Evolutionary conservation across 92 coral and sea anemone species (phyloP).

Genomic region (Paramuricea clavata): DNA sequence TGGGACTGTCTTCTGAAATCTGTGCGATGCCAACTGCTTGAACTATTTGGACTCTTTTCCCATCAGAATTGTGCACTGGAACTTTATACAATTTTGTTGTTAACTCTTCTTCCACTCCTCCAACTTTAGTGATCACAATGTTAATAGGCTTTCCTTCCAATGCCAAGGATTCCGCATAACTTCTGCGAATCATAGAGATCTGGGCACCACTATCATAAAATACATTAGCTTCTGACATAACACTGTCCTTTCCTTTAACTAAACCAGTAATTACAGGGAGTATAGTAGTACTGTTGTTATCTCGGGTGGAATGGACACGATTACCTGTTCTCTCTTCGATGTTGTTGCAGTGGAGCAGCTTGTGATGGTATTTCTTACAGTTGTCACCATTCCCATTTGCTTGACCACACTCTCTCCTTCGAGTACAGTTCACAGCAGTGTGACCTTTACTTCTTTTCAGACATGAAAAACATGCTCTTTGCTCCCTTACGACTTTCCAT

Average conservation of each 20-base stretch:
- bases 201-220: conserved; percentile 70
- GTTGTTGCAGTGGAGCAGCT: conserved; percentile 33
- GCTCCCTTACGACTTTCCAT: conserved; percentile 64
- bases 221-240: conserved; percentile 31
- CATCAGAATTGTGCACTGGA: conserved; percentile 4
- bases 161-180: conserved; percentile 34
- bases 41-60: conserved; percentile 38
- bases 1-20: conserved; percentile 55
- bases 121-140: conserved; percentile 59
- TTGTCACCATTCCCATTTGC: conserved; percentile 10
- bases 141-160: conserved; percentile 52
- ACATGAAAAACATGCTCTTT: conserved; percentile 66
- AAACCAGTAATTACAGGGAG: conserved; percentile 50
- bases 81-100: conserved; percentile 58
- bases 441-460: conserved; percentile 64
- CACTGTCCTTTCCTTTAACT: conserved; percentile 31
- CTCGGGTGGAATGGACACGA: background rate
- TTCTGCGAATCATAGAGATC: conserved; percentile 47
- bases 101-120: conserved; percentile 67
- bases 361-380: conserved; percentile 61
- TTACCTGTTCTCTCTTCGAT: background rate
- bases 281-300: conserved; percentile 39
- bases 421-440: conserved; percentile 34
- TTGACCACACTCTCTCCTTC: conserved; percentile 56
- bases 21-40: conserved; percentile 73